Conservation (phyloP, 2,113 vertebrate species). For the Brachyhypopomus gauderio region DNA sequence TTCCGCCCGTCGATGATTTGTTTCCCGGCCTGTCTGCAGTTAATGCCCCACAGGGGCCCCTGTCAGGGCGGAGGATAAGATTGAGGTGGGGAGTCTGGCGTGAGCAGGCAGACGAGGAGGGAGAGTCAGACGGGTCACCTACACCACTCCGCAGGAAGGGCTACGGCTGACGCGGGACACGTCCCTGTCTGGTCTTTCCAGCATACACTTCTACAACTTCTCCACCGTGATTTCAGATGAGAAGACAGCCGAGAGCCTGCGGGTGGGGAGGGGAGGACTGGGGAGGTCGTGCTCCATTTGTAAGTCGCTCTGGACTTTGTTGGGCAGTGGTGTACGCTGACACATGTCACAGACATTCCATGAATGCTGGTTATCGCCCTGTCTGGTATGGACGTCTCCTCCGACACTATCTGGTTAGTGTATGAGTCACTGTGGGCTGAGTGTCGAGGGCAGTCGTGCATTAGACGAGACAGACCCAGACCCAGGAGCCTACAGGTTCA, state of each 20-base stretch:
- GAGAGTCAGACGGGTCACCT: slow-evolving; percentile 1
- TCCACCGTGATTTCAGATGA: not conserved
- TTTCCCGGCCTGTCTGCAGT: slow-evolving; percentile 47
- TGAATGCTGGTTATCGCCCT: slow-evolving; percentile 9
- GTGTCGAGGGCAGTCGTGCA: not conserved
- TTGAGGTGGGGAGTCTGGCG: slow-evolving; percentile 36
- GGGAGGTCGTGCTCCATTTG: not conserved
- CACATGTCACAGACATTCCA: slow-evolving; percentile 6
- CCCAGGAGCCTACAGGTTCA: not conserved
- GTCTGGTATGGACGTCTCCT: slow-evolving; percentile 3
- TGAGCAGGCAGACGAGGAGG: slow-evolving; percentile 4
- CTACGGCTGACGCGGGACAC: not conserved
- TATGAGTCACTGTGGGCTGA: not conserved
- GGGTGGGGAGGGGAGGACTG: not conserved
- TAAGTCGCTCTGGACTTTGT: slow-evolving; percentile 3
- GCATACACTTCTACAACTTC: not conserved
- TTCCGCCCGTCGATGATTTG: slow-evolving; percentile 37
- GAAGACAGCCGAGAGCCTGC: not conserved
- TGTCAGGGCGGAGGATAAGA: slow-evolving; percentile 48
- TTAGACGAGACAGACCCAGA: not conserved
- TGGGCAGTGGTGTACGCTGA: not conserved
- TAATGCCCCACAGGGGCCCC: slow-evolving; percentile 25
- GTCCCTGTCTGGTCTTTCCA: not conserved
- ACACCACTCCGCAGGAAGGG: not conserved
- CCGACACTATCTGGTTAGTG: not conserved